Base-by-base conservation (phyloP, 2,797 vertebrate genomes). In the Salmo trutta region DNA sequence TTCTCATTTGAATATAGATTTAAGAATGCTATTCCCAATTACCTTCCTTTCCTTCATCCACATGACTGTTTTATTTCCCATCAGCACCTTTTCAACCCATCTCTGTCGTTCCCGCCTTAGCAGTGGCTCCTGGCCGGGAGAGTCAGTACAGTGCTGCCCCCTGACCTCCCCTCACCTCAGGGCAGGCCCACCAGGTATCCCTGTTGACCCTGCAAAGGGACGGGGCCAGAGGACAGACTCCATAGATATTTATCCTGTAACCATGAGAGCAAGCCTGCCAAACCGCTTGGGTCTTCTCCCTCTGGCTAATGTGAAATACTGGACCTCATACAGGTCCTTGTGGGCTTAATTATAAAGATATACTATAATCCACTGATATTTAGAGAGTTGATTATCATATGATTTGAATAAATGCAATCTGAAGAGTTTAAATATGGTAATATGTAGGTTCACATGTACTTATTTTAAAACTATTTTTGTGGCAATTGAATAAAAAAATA, bases 1-100 rank as follows among this genome's bases (percentile, higher is more conserved):
- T 88, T 86, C 72, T 76, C 84, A 91, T 90, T 91, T 91, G 82
- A 88, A 89, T 88, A 87, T 88, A 86, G 82, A 91, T 89, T 71
- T 47, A 47, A 73, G 72, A 83, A 81, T 81, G 71, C 81, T 79
- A 51, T 76, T 59, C 72, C n/a, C 53, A 56, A 47, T 16, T 83
- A 71, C 73, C 53, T 29, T 19, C 36, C 64, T 79, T 41, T 69
- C 65, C 73, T 77, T 75, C 77, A 69, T 59, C 54, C 59, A 47
- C 74, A 70, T 69, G n/a, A 27, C 4, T 1, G 75, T 65, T 77
- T 31, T 62, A n/a, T 74, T 67, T 41, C 52, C 53, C 79, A 79
- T 79, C 80, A 77, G 73, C 81, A 75, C 74, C 79, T 84, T 88
- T 69, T 27, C 71, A 8, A 41, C 6, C 2, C 73, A 21, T 12